Conservation (phyloP, 2,888 invertebrate genomes). For the Yponomeuta evonymella region DNA sequence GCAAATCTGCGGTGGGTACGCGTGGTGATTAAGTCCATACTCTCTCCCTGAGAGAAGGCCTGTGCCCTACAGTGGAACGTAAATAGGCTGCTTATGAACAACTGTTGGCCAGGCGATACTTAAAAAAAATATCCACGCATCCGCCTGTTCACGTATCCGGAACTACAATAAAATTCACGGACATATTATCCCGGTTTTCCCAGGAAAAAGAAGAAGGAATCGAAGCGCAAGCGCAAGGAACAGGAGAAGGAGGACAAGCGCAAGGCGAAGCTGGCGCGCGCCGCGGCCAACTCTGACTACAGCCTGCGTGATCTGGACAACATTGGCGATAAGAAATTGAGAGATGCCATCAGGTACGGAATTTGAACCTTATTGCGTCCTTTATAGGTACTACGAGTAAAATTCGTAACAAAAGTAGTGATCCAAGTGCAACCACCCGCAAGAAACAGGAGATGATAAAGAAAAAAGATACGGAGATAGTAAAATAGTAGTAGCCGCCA, state of each 20-base stretch:
- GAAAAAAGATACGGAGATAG: too few species aligned
- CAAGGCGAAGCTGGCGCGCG: constrained; percentile 78
- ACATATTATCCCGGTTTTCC: background rate
- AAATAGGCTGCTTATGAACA: too few species aligned
- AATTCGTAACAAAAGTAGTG: background rate
- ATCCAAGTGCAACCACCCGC: background rate
- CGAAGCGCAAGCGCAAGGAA: constrained; percentile 83
- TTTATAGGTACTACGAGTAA: background rate
- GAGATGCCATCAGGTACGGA: constrained; percentile 80
- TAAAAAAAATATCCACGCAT: too few species aligned
- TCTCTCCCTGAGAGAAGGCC: too few species aligned
- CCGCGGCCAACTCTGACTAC: constrained; percentile 73
- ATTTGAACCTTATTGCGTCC: background rate
- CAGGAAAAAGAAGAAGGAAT: constrained; percentile 83
- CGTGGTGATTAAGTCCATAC: too few species aligned
- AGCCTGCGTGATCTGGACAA: constrained; percentile 80
- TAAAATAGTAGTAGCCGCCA: too few species aligned
- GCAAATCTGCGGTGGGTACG: too few species aligned
- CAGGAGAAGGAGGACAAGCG: constrained; percentile 82
- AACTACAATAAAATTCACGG: too few species aligned
- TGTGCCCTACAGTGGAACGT: too few species aligned
- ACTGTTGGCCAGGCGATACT: too few species aligned
- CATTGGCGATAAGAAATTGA: constrained; percentile 78
- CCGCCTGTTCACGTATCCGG: too few species aligned
- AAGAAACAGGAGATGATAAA: too few species aligned